Evolutionary conservation across 2,888 invertebrate species (phyloP).

Genomic region (Eupithecia subfuscata): DNA sequence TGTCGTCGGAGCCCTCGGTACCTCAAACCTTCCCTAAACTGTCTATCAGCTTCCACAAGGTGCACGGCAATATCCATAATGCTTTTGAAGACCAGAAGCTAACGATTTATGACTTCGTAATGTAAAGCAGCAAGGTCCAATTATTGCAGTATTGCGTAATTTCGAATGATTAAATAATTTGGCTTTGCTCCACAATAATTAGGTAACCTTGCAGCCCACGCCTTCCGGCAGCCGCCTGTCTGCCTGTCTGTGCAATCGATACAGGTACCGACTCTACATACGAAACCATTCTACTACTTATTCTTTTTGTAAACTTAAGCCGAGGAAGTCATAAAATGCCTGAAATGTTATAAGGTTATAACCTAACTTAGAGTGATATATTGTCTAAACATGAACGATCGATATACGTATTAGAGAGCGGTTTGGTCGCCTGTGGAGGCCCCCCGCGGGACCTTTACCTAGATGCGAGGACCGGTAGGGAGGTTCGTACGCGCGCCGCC

Average conservation of each 20-base stretch:
- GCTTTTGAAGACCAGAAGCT: not conserved
- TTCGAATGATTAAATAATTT: not conserved
- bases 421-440: too few species aligned
- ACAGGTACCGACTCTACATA: too few species aligned
- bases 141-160: conserved; percentile 1
- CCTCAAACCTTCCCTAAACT: not conserved
- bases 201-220: not conserved
- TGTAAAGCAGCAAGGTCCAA: not conserved
- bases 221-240: not conserved
- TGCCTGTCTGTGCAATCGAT: not conserved
- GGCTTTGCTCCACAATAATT: conserved; percentile 7
- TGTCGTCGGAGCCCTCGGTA: not conserved
- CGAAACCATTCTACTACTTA: too few species aligned
- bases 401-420: too few species aligned
- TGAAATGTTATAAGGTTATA: too few species aligned
- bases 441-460: too few species aligned
- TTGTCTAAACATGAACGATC: too few species aligned
- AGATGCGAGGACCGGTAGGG: too few species aligned
- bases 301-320: too few species aligned
- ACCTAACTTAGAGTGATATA: too few species aligned
- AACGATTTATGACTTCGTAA: not conserved
- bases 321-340: too few species aligned
- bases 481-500: too few species aligned
- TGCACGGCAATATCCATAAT: not conserved
- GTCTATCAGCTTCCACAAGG: not conserved